Conservation (phyloP, 2,113 vertebrate genomes). For the Mobula hypostoma region DNA sequence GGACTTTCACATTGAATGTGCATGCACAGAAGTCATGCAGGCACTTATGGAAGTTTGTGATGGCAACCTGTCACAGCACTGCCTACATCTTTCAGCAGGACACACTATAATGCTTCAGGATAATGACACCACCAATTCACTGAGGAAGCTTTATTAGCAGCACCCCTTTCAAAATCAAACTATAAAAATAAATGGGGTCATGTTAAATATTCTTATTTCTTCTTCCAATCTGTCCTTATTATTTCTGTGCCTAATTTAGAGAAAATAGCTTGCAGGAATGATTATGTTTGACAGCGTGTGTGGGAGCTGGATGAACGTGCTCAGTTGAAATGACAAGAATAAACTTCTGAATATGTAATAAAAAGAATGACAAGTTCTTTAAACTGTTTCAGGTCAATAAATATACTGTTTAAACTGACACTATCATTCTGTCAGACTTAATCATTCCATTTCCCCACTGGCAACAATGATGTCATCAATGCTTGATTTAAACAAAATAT, state of each 20-base stretch:
- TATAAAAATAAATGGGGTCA: background rate
- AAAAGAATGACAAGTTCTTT: background rate
- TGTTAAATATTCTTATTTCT: background rate
- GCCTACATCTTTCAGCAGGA: too few species aligned
- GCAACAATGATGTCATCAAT: background rate
- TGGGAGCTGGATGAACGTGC: constrained; percentile 9
- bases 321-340: background rate
- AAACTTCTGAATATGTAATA: constrained; percentile 24
- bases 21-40: too few species aligned
- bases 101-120: too few species aligned
- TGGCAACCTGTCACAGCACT: too few species aligned
- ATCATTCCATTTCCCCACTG: background rate
- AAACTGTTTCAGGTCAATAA: background rate
- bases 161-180: constrained; percentile 2
- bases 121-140: background rate
- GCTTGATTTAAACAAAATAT: background rate
- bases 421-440: background rate
- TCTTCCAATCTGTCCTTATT: background rate
- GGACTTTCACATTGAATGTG: too few species aligned
- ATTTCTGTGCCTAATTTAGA: background rate
- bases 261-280: background rate
- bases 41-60: too few species aligned
- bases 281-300: constrained; percentile 19
- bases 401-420: background rate
- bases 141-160: background rate